phyloP scores from a whole-genome alignment of 2,797 vertebrate genomes.

The Threskiornis aethiopicus region DNA sequence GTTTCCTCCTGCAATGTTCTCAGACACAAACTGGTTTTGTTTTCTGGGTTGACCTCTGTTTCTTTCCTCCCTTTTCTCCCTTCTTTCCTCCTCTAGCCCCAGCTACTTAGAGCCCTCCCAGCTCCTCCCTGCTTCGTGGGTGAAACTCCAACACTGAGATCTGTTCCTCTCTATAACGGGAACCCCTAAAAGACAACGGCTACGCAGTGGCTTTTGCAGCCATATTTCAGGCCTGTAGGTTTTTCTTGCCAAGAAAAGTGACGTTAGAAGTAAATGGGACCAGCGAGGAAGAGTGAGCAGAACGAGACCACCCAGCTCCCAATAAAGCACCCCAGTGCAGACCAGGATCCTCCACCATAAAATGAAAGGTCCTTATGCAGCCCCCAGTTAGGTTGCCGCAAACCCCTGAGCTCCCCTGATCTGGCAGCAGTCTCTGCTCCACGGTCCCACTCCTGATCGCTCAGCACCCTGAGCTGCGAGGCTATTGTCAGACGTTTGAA shows the following conservation, averaged over 20 bases:
- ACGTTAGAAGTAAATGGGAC: not conserved
- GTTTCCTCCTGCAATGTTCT: not conserved
- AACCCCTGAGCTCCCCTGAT: not conserved
- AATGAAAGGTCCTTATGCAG: not conserved
- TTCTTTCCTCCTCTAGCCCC: not conserved
- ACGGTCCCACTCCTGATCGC: not conserved
- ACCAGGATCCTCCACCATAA: not conserved
- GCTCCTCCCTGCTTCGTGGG: fast-evolving
- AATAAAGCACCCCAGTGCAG: not conserved
- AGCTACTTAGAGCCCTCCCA: not conserved
- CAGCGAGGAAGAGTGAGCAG: not conserved
- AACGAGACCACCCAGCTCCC: not conserved
- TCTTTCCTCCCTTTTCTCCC: not conserved
- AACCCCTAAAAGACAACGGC: not conserved
- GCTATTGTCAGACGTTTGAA: constrained; percentile 50
- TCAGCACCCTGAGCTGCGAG: not conserved
- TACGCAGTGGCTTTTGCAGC: not conserved
- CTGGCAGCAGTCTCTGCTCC: not conserved
- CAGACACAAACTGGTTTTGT: not conserved
- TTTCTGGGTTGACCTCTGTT: not conserved
- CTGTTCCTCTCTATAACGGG: not conserved
- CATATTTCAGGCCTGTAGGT: not conserved
- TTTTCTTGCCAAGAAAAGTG: constrained; percentile 6
- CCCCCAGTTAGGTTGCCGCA: not conserved
- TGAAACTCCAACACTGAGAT: not conserved